These are phyloP conservation scores for Laupala kohalensis DNA, from an alignment of 1,140 invertebrate species.

Conservation along the genomic window DNA sequence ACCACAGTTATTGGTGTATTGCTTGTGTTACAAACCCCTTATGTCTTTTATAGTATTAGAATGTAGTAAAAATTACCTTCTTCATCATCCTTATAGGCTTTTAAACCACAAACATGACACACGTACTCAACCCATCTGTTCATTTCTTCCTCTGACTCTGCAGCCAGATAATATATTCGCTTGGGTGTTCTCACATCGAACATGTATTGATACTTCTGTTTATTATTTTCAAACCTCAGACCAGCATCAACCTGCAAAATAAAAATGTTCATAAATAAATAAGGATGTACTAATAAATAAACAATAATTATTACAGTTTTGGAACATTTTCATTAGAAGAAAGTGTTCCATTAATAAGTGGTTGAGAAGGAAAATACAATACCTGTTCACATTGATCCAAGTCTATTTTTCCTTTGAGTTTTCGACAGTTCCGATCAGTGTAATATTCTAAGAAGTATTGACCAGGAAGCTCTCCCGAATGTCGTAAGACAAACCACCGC, in stretches of 20 bases:
- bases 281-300: no score
- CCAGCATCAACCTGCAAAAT: slow-evolving; percentile 62
- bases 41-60: no score
- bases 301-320: no score
- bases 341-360: no score
- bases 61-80: slow-evolving; percentile 25
- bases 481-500: slow-evolving; percentile 82
- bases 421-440: slow-evolving; percentile 69
- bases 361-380: slow-evolving; percentile 21
- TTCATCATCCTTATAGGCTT: slow-evolving; percentile 60
- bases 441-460: slow-evolving; percentile 91
- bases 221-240: slow-evolving; percentile 64
- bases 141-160: slow-evolving; percentile 83
- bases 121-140: slow-evolving; percentile 89
- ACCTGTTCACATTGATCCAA: slow-evolving; percentile 92
- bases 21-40: no score
- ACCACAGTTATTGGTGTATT: no score
- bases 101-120: slow-evolving; percentile 80
- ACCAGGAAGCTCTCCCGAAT: slow-evolving; percentile 77
- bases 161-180: slow-evolving; percentile 80
- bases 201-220: slow-evolving; percentile 70
- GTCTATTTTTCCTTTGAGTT: slow-evolving; percentile 82
- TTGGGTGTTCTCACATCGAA: slow-evolving; percentile 81
- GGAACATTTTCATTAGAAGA: no score
- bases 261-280: slow-evolving; percentile 15